phyloP scores from a whole-genome alignment of 2,888 invertebrate species.

The Zygogramma bicolorata region DNA sequence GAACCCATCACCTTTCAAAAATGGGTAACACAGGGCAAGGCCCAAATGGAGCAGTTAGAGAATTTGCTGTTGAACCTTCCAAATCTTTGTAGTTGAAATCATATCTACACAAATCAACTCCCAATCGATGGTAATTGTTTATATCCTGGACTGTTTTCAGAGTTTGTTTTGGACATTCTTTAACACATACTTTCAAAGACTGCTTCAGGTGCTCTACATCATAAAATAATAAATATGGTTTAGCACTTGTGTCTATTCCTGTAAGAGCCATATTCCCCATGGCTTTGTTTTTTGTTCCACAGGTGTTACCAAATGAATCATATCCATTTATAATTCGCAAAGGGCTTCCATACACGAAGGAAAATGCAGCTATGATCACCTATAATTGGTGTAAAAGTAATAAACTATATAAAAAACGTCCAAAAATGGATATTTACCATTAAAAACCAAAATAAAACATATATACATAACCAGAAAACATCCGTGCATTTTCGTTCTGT shows the following conservation, averaged over 20 bases:
- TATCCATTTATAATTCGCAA: conserved; percentile 89
- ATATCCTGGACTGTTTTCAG: conserved; percentile 77
- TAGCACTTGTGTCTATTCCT: conserved; percentile 83
- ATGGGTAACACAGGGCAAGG: conserved; percentile 87
- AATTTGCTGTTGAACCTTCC: conserved; percentile 51
- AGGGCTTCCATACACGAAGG: conserved; percentile 90
- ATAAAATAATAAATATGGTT: conserved; percentile 86
- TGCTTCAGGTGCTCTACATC: conserved; percentile 81
- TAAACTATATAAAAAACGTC: neutral
- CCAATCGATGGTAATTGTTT: conserved; percentile 79
- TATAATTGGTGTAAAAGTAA: conserved; percentile 61
- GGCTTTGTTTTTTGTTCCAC: conserved; percentile 85
- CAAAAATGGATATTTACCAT: conserved; percentile 84
- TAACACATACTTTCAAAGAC: conserved; percentile 90
- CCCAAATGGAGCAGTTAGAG: conserved; percentile 70
- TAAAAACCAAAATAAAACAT: conserved; percentile 84
- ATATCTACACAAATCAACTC: conserved; percentile 83
- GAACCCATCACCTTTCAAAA: conserved; percentile 72
- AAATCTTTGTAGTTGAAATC: conserved; percentile 73
- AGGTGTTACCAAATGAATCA: conserved; percentile 95
- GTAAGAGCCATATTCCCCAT: conserved; percentile 81
- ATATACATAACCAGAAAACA: conserved; percentile 83
- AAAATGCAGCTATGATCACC: conserved; percentile 88
- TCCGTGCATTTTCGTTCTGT: conserved; percentile 83
- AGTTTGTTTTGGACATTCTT: conserved; percentile 82